Conservation (phyloP, 2,797 vertebrate genomes). For the Tragopan temminckii region DNA sequence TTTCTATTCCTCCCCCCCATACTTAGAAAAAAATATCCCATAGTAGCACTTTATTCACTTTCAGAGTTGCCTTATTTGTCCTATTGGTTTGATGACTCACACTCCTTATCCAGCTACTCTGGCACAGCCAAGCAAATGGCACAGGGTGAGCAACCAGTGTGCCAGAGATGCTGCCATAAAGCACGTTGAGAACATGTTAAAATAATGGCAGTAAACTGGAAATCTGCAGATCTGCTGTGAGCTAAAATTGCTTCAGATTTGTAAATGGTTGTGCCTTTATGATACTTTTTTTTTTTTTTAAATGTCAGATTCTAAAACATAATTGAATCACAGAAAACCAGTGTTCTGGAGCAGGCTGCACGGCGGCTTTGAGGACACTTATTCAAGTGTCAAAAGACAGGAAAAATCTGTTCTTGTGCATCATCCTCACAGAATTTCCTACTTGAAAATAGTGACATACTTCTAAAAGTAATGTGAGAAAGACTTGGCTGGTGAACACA, state of each 20-base stretch:
- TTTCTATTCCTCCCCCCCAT: not conserved
- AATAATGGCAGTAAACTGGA: not conserved
- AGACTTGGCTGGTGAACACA: not conserved
- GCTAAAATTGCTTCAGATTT: not conserved
- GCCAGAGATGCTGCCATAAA: not conserved
- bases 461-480: not conserved
- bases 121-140: constrained; percentile 30
- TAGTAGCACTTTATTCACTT: constrained; percentile 61
- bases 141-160: not conserved
- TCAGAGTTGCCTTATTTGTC: constrained; percentile 70
- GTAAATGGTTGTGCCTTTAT: not conserved
- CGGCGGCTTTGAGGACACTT: not conserved
- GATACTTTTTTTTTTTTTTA: not conserved
- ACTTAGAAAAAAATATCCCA: constrained; percentile 45
- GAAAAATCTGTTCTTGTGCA: not conserved
- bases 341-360: not conserved
- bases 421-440: not conserved
- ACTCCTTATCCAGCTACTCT: constrained; percentile 24
- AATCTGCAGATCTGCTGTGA: not conserved
- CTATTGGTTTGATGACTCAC: constrained; percentile 26
- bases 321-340: not conserved
- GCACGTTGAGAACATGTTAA: not conserved
- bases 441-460: not conserved
- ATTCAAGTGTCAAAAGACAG: not conserved
- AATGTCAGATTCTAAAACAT: not conserved